Evolutionary conservation across 2,113 vertebrate genomes (phyloP), one percentile per base, ranked within the genome.

Genomic region (Cephalopholis sonnerati): DNA sequence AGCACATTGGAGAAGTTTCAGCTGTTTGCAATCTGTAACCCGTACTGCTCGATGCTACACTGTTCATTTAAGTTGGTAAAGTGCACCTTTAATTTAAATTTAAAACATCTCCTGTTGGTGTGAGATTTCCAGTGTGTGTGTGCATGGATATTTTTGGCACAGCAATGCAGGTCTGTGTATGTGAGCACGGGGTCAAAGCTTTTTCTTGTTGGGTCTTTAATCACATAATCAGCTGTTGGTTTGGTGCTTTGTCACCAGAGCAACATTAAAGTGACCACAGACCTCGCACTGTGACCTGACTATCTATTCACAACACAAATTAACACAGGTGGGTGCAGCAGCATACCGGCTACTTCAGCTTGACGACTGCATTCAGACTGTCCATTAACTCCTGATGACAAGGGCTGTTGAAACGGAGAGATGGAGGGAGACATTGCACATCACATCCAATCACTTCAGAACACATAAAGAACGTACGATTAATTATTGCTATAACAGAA

Each of bases 391-490:
- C 29, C 86, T 57, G 50, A 68, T 84, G 57, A 62, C 20, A 61
- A 62, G 51, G 61, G 68, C 57, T 80, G 44, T 39, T 64, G 18
- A 78, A 57, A 82, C 62, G 18, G 22, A 81, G 62, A 77, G 12
- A 57, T 51, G 39, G 36, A 69, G 68, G 22, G 25, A 87, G 51
- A 44, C 15, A 0, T 20, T 29, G 18, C 77, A 79, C 79, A 83
- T 84, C 64, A 77, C 46, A 39, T n/a, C 41, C 50, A 87, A 90
- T 84, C 89, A 71, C 83, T 82, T 73, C n/a, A 84, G 16, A 55
- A 39, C 54, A 66, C 51, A 74, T 63, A 71, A 58, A 58, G 41
- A 79, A 78, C 57, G 29, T 61, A 32, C 50, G 20, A 64, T 74
- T 72, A 63, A 58, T 87, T 73, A 78, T 16, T 18, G 65, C 2